Conservation (phyloP, 2,113 vertebrate species). For the Vulpes ferrilata region DNA sequence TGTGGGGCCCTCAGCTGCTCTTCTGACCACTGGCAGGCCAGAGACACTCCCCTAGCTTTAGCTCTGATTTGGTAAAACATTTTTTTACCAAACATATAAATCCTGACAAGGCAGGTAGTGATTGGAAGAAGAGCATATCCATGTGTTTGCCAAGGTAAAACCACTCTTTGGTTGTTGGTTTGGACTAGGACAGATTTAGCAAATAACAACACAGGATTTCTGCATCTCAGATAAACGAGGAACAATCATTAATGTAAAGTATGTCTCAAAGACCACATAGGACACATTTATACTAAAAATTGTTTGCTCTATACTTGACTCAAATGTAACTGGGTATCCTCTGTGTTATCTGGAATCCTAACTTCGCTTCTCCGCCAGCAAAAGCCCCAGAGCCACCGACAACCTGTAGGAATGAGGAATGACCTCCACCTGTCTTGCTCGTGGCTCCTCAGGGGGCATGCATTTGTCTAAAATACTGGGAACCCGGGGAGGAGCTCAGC, state of each 20-base stretch:
- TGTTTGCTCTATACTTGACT: rapidly evolving
- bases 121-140: background rate
- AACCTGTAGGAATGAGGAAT: rapidly evolving
- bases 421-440: background rate
- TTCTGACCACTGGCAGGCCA: too few species aligned
- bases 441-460: rapidly evolving
- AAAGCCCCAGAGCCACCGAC: background rate
- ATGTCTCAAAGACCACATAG: rapidly evolving
- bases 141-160: background rate
- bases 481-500: rapidly evolving
- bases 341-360: background rate
- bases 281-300: background rate
- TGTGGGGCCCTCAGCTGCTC: too few species aligned
- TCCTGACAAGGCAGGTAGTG: background rate
- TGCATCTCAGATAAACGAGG: background rate
- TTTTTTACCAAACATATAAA: background rate
- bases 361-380: background rate
- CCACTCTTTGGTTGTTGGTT: background rate
- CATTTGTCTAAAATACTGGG: background rate
- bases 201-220: background rate
- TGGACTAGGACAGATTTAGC: background rate
- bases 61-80: background rate
- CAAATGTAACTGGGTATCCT: background rate
- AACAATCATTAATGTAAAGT: background rate
- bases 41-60: background rate